Base-by-base conservation (phyloP, 2,113 vertebrate genomes). In the Bostrychus sinensis region DNA sequence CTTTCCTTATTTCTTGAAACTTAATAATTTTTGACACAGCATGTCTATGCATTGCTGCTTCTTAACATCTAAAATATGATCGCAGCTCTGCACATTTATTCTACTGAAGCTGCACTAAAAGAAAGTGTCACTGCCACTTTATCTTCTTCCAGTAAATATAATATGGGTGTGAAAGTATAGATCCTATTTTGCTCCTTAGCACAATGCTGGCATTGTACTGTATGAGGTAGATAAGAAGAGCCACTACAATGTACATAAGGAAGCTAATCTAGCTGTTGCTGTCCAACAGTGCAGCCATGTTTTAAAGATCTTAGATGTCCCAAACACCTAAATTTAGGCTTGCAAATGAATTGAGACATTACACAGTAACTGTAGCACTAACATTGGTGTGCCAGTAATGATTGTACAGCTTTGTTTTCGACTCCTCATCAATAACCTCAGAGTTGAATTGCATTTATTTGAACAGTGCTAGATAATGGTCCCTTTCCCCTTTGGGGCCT, bases 141-240 rank as follows among this genome's bases (percentile, higher is more conserved):
- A 37, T 57, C 74, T 42, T 42, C 39, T 55, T 56, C 68, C 26
- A 43, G 60, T 34, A 19, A 53, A 54, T 66, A 11, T 57, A 46
- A 60, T 26, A 32, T 14, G 55, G 23, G 50, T 58, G 74, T 30
- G 56, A 11, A 22, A 32, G 58, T 48, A 28, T 50, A 26, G 5
- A n/a, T 66, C 37, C 32, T 67, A 12, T 69, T 75, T 69, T 75
- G 57, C 70, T 70, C 51, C 75, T 62, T 57, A 46, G 82, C 54
- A 78, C 72, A 81, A 68, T 62, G 65, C 58, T 75, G 69, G 34
- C 62, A 62, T 66, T 77, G 62, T 37, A 77, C 80, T 56, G 77
- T 78, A 68, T 90, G 91, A 92, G 91, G 91, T 92, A 92, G 91
- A 88, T 86, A 82, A 62, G 66, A 68, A 78, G 74, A 77, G 77